Evolutionary conservation across 1,140 invertebrate species (phyloP).

Genomic region (Ooceraea biroi): DNA sequence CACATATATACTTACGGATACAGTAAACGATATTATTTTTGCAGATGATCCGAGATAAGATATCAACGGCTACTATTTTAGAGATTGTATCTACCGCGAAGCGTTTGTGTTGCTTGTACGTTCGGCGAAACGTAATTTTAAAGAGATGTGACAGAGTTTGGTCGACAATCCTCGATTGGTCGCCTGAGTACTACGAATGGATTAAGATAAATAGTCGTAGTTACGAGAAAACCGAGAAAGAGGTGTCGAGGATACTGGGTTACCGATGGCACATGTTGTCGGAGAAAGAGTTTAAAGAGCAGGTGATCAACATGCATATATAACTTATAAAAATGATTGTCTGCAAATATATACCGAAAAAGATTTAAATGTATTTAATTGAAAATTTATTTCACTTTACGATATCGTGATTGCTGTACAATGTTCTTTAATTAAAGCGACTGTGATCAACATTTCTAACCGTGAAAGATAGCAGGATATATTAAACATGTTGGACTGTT

Average conservation of each 20-base stretch:
- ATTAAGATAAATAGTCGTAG: slow-evolving; percentile 88
- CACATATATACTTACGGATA: not conserved
- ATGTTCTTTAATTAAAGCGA: slow-evolving; percentile 18
- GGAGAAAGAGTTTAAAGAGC: slow-evolving; percentile 90
- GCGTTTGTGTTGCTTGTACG: slow-evolving; percentile 89
- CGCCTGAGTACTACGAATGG: slow-evolving; percentile 90
- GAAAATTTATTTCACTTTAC: not conserved
- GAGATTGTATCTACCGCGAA: slow-evolving; percentile 90
- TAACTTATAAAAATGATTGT: slow-evolving; percentile 32
- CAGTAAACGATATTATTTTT: slow-evolving; percentile 41
- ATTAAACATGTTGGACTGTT: slow-evolving; percentile 60
- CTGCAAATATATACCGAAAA: not conserved
- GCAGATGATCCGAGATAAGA: slow-evolving; percentile 91
- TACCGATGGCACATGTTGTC: slow-evolving; percentile 91
- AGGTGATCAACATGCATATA: slow-evolving; percentile 79
- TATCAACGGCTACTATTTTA: slow-evolving; percentile 93
- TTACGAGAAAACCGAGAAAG: slow-evolving; percentile 89
- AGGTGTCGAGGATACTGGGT: slow-evolving; percentile 90
- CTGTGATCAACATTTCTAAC: slow-evolving; percentile 56
- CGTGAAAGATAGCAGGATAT: slow-evolving; percentile 6
- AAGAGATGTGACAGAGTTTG: slow-evolving; percentile 89
- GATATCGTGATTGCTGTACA: slow-evolving; percentile 14
- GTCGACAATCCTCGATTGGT: slow-evolving; percentile 89
- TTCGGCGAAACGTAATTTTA: slow-evolving; percentile 91
- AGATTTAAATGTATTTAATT: slow-evolving; percentile 46